Percentiles rank a stretch among this genome's conserved stretches.
Evolutionary conservation across 2,113 vertebrate species (phyloP).

Genomic region (Hemibagrus wyckioides): DNA sequence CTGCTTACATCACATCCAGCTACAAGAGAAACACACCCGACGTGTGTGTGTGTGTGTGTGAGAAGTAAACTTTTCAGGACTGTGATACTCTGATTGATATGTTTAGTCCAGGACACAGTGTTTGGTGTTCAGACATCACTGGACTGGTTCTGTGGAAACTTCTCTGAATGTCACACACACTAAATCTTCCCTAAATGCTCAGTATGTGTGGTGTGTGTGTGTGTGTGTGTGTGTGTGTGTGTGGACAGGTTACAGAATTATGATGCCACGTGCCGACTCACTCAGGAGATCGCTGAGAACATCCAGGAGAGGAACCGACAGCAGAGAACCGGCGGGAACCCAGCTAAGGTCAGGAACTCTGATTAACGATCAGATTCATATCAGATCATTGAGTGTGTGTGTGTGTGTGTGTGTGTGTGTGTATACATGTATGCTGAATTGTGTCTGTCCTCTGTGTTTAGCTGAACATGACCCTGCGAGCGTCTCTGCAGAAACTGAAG

Average conservation of each 20-base stretch:
- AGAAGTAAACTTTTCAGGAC: no score
- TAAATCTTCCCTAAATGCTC: no score
- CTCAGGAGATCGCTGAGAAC: slow-evolving; percentile 90
- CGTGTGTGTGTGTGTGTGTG: background rate
- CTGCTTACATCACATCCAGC: no score
- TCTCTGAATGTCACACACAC: no score
- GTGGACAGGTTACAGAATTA: slow-evolving; percentile 82
- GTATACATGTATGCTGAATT: background rate
- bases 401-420: background rate
- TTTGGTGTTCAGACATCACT: background rate
- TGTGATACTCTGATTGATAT: no score
- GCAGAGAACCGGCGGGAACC: slow-evolving; percentile 86
- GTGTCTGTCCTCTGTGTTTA: slow-evolving; percentile 56
- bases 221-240: background rate
- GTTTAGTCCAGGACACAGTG: no score
- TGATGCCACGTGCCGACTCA: slow-evolving; percentile 82
- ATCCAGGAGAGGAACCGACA: slow-evolving; percentile 86
- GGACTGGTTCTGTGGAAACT: no score
- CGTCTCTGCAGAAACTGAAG: slow-evolving; percentile 85
- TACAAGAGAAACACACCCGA: no score
- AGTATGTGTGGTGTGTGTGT: background rate
- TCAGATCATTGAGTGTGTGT: background rate
- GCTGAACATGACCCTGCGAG: slow-evolving; percentile 86
- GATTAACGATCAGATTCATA: background rate
- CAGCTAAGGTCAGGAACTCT: slow-evolving; percentile 78